phyloP scores from a whole-genome alignment of 2,113 vertebrate species.

The Fregetta grallaria region DNA sequence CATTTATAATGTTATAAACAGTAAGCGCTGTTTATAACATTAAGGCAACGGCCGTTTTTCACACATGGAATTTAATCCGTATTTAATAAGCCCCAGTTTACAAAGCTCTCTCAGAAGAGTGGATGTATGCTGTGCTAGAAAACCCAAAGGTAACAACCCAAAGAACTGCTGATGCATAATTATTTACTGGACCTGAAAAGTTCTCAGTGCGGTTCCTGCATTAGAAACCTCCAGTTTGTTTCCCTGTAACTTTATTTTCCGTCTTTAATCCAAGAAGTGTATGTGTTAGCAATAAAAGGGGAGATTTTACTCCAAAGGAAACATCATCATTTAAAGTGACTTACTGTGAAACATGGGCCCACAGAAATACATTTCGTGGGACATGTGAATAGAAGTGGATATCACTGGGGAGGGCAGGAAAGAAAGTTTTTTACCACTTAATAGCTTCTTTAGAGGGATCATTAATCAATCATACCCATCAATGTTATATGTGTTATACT shows the following conservation, averaged over 20 bases:
- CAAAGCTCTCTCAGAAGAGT: background rate
- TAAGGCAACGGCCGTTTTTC: accelerated
- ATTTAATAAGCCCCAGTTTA: background rate
- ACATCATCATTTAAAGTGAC: background rate
- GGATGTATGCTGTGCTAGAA: accelerated
- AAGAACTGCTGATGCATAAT: background rate
- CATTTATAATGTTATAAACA: accelerated
- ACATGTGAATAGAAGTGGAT: background rate
- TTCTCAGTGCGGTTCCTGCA: background rate
- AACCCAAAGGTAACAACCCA: background rate
- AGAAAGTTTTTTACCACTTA: background rate
- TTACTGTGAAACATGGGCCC: background rate
- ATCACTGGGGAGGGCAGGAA: background rate
- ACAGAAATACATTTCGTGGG: background rate
- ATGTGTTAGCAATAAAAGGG: background rate
- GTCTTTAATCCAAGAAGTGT: background rate
- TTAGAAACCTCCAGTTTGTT: background rate
- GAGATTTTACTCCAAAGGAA: background rate
- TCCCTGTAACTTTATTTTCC: background rate
- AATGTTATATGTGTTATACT: background rate
- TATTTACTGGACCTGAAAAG: background rate
- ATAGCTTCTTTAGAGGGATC: background rate
- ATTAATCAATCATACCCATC: background rate
- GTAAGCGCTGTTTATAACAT: accelerated
- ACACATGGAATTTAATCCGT: accelerated